These are phyloP conservation scores for Oriolus oriolus DNA, from an alignment of 2,113 vertebrate genomes.

Conservation along the genomic window DNA sequence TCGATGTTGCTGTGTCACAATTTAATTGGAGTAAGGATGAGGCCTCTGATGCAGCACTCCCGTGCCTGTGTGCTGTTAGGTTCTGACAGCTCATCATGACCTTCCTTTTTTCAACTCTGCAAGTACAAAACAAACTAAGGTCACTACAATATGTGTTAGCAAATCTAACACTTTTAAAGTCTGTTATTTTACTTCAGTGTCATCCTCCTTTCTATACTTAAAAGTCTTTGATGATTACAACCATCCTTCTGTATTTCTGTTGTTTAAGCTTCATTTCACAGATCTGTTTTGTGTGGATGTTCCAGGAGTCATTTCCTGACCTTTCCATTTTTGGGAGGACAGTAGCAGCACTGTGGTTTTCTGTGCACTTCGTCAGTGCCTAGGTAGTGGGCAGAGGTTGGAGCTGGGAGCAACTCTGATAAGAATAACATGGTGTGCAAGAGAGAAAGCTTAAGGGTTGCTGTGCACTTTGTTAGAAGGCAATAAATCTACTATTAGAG, in stretches of 20 bases:
- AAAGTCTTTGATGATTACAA: not conserved
- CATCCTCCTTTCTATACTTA: not conserved
- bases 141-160: not conserved
- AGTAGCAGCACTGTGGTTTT: not conserved
- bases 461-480: not conserved
- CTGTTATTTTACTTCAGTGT: not conserved
- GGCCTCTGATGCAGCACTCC: not conserved
- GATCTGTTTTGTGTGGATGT: not conserved
- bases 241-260: not conserved
- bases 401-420: not conserved
- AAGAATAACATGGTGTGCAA: not conserved
- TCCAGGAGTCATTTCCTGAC: not conserved
- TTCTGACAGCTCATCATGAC: not conserved
- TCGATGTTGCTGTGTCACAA: not conserved
- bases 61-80: not conserved
- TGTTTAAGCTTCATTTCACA: not conserved
- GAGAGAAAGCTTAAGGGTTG: not conserved
- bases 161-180: not conserved
- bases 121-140: not conserved
- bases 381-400: not conserved
- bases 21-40: slow-evolving; percentile 16
- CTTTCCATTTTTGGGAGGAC: not conserved
- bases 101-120: not conserved
- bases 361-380: not conserved
- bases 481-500: not conserved